Percentiles rank a stretch among this genome's conserved stretches.
These are phyloP conservation scores for Lacerta agilis DNA, from an alignment of 2,797 vertebrate genomes.

Conservation along the genomic window DNA sequence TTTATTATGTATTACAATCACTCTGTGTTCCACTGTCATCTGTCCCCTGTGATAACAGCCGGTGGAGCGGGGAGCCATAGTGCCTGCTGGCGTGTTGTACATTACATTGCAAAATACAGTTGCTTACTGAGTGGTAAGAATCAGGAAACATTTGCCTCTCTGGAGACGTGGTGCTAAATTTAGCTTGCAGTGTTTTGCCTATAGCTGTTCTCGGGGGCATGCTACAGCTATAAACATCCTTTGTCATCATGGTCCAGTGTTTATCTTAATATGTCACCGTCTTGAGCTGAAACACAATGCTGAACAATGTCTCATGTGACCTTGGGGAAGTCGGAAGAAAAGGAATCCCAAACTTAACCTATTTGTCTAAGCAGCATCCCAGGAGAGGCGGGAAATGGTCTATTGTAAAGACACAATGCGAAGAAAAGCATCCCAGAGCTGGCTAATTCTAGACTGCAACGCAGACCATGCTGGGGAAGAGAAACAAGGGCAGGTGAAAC, in stretches of 20 bases:
- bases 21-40: background rate
- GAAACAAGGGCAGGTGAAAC: background rate
- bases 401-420: constrained; percentile 19
- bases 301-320: background rate
- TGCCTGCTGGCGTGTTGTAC: background rate
- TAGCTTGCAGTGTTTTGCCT: background rate
- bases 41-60: background rate
- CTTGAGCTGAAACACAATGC: constrained; percentile 3
- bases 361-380: background rate
- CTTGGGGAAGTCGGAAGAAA: constrained; percentile 42
- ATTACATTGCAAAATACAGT: background rate
- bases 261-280: constrained; percentile 14
- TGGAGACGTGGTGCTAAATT: constrained; percentile 14
- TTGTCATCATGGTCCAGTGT: background rate
- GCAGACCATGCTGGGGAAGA: background rate
- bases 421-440: background rate
- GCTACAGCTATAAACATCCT: constrained; percentile 12
- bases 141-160: background rate
- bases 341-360: background rate
- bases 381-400: background rate
- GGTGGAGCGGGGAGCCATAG: background rate
- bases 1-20: background rate
- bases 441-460: constrained; percentile 3
- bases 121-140: background rate
- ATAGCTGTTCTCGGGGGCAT: constrained; percentile 15